phyloP scores from a whole-genome alignment of 2,113 vertebrate genomes.

The Pseudopodoces humilis region DNA sequence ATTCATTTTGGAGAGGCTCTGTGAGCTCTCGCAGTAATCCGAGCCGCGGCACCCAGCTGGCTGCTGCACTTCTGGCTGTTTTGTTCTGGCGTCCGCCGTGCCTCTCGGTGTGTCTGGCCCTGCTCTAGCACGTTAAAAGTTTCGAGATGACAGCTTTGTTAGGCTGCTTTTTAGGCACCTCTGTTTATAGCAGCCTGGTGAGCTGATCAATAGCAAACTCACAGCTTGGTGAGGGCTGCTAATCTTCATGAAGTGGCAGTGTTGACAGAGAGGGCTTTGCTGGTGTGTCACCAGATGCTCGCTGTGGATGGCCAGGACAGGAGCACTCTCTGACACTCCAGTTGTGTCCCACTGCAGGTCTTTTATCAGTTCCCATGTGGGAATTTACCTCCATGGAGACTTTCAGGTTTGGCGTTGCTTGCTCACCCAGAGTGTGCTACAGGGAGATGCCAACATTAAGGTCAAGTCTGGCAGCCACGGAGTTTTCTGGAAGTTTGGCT shows the following conservation, averaged over 20 bases:
- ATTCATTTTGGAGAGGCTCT: neutral
- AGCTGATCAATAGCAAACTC: neutral
- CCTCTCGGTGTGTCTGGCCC: neutral
- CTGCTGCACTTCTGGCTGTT: neutral
- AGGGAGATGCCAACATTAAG: rapidly evolving
- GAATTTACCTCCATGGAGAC: rapidly evolving
- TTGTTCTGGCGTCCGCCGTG: rapidly evolving
- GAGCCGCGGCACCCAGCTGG: neutral
- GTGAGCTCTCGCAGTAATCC: neutral
- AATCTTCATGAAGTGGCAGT: neutral
- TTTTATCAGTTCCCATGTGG: rapidly evolving
- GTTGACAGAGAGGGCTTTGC: conserved; percentile 9
- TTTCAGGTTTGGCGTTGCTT: rapidly evolving
- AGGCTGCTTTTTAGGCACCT: neutral
- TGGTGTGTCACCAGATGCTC: neutral
- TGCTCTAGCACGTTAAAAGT: rapidly evolving
- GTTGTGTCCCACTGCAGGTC: neutral
- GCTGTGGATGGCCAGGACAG: neutral
- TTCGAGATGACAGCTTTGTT: neutral
- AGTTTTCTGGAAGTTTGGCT: neutral
- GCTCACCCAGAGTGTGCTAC: neutral
- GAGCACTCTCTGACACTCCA: rapidly evolving
- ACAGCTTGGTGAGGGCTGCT: neutral
- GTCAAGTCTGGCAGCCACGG: neutral
- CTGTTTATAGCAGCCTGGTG: neutral